Evolutionary conservation across 2,797 vertebrate genomes (phyloP).

Genomic region (Synanceia verrucosa): DNA sequence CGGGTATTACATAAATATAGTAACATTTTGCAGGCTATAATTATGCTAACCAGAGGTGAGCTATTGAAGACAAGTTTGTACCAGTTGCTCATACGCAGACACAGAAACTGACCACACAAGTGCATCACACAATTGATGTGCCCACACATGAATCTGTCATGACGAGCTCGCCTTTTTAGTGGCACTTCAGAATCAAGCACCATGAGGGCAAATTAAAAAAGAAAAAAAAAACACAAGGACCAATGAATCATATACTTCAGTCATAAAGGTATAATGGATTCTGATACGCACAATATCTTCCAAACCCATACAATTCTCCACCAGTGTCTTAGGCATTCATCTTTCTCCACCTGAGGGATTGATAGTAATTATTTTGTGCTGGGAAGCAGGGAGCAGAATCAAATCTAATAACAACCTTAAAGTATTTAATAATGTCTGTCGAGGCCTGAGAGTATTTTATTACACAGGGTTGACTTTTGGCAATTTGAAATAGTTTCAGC

Average conservation of each 20-base stretch:
- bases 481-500: slow-evolving; percentile 24
- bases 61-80: slow-evolving; percentile 9
- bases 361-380: slow-evolving; percentile 58
- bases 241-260: slow-evolving; percentile 28
- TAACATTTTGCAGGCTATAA: slow-evolving; percentile 1
- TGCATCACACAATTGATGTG: slow-evolving; percentile 26
- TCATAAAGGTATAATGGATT: slow-evolving; percentile 44
- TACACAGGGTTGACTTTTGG: slow-evolving; percentile 36
- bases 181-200: slow-evolving; percentile 11
- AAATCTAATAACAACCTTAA: slow-evolving; percentile 38
- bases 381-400: slow-evolving; percentile 40
- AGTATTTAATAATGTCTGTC: slow-evolving; percentile 51
- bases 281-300: slow-evolving; percentile 12
- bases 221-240: no score
- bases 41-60: slow-evolving; percentile 6
- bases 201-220: no score
- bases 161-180: slow-evolving; percentile 28
- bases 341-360: slow-evolving; percentile 51
- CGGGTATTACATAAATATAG: no score
- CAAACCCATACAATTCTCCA: slow-evolving; percentile 25
- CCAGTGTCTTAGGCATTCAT: slow-evolving; percentile 43
- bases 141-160: slow-evolving; percentile 31
- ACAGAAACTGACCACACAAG: slow-evolving; percentile 10
- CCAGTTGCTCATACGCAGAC: neutral
- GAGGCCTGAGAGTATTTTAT: slow-evolving; percentile 28